phyloP scores from a whole-genome alignment of 2,888 invertebrate species.

The Onchidella celtica region DNA sequence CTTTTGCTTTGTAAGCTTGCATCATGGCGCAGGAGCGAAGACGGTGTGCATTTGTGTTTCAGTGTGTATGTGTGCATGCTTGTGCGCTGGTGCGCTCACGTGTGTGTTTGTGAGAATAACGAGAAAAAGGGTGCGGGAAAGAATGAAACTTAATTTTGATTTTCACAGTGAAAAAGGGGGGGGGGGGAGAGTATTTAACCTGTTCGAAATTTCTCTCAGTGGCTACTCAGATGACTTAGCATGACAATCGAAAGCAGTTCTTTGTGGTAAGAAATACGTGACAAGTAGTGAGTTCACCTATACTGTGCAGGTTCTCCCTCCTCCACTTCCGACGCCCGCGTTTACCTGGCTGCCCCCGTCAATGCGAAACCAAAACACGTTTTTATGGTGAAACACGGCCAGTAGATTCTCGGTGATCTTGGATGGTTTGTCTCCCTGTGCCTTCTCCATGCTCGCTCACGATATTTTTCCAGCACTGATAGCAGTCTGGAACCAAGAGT shows the following conservation, averaged over 20 bases:
- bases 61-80: background rate
- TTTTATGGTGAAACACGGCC: slow-evolving; percentile 3
- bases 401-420: slow-evolving; percentile 6
- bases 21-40: too few species aligned
- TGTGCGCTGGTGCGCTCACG: background rate
- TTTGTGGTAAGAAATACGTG: too few species aligned
- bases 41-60: background rate
- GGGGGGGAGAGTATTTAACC: too few species aligned
- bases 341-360: background rate
- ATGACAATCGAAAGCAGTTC: too few species aligned
- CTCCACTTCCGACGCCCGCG: background rate
- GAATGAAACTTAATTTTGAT: too few species aligned
- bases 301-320: background rate
- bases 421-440: slow-evolving; percentile 32
- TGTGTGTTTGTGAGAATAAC: background rate
- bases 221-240: too few species aligned
- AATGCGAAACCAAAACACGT: slow-evolving; percentile 16
- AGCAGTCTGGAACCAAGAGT: slow-evolving; percentile 24
- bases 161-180: too few species aligned
- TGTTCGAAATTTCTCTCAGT: too few species aligned
- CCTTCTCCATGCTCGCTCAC: background rate
- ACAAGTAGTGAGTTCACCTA: background rate
- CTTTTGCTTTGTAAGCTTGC: too few species aligned
- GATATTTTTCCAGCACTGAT: slow-evolving; percentile 30
- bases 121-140: background rate